phyloP scores from a whole-genome alignment of 2,888 invertebrate species.

The Mimas tiliae region DNA sequence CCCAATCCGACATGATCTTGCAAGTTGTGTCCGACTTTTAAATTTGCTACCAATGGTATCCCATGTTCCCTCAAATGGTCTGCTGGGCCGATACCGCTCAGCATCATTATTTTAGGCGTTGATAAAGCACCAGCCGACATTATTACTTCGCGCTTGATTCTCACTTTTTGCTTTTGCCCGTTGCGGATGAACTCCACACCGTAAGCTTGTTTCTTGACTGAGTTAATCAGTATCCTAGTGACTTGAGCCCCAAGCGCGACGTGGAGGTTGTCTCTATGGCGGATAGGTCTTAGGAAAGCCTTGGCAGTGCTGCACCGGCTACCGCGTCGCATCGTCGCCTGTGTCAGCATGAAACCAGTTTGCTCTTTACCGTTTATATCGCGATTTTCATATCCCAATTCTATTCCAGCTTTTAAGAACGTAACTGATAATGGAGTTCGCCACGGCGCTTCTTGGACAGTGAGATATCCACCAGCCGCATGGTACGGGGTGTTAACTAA shows the following conservation, averaged over 20 bases:
- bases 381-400: slow-evolving; percentile 91
- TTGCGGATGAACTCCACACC: slow-evolving; percentile 90
- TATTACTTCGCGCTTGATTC: slow-evolving; percentile 92
- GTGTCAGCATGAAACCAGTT: slow-evolving; percentile 94
- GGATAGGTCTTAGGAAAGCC: slow-evolving; percentile 92
- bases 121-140: slow-evolving; percentile 95
- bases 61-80: slow-evolving; percentile 89
- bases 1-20: slow-evolving; percentile 96
- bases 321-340: slow-evolving; percentile 93
- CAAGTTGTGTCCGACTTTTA: slow-evolving; percentile 92
- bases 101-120: slow-evolving; percentile 95
- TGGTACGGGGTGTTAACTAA: slow-evolving; percentile 90
- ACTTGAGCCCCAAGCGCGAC: slow-evolving; percentile 91
- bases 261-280: slow-evolving; percentile 91
- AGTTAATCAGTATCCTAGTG: slow-evolving; percentile 88
- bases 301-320: slow-evolving; percentile 95
- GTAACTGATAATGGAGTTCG: slow-evolving; percentile 92
- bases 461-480: slow-evolving; percentile 90
- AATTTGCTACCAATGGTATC: slow-evolving; percentile 89
- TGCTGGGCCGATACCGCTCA: slow-evolving; percentile 94
- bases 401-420: slow-evolving; percentile 92
- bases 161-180: slow-evolving; percentile 86
- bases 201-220: slow-evolving; percentile 88
- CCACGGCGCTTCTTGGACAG: slow-evolving; percentile 94
- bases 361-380: slow-evolving; percentile 93